Conservation (phyloP, 2,888 invertebrate genomes). For the Hemithea aestivaria region DNA sequence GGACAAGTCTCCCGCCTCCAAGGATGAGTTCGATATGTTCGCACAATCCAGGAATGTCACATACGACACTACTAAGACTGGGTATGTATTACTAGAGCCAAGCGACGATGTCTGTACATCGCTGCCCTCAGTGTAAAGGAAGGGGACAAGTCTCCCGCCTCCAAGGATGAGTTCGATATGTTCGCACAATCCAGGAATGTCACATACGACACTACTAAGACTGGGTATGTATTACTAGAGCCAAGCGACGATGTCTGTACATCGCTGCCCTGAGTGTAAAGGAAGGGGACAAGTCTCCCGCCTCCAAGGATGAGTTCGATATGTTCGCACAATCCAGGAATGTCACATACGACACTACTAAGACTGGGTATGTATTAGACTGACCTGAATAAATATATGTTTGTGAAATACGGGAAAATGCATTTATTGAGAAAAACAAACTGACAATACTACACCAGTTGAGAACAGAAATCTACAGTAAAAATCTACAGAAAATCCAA, state of each 20-base stretch:
- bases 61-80: conserved; percentile 87
- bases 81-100: conserved; percentile 66
- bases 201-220: conserved; percentile 88
- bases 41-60: conserved; percentile 93
- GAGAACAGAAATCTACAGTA: no score
- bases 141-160: conserved; percentile 62
- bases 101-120: no score
- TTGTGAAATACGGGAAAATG: no score
- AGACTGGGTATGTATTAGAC: conserved; percentile 80
- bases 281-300: conserved; percentile 63
- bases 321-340: conserved; percentile 97
- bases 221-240: conserved; percentile 70
- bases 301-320: conserved; percentile 90
- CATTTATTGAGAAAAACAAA: no score
- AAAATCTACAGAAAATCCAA: no score
- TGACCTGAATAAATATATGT: no score
- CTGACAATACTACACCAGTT: no score
- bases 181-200: conserved; percentile 95
- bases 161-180: conserved; percentile 94
- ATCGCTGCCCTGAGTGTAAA: no score
- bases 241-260: no score
- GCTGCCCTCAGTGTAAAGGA: no score
- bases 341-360: conserved; percentile 87
- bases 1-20: conserved; percentile 64
- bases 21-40: conserved; percentile 96